Evolutionary conservation across 2,888 invertebrate genomes (phyloP).

Genomic region (Meganola albula): DNA sequence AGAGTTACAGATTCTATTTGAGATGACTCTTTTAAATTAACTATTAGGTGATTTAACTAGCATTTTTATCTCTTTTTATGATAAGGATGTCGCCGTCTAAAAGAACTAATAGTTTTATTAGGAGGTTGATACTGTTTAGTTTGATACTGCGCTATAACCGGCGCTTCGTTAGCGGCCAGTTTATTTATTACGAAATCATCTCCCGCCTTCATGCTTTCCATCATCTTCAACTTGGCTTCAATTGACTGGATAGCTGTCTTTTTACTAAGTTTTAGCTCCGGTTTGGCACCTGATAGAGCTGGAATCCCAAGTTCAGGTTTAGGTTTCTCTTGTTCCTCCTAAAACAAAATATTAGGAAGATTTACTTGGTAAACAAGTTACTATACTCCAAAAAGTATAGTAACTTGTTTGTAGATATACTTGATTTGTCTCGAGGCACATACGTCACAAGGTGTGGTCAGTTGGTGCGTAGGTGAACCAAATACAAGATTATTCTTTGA

Average conservation of each 20-base stretch:
- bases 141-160: conserved; percentile 84
- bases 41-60: conserved; percentile 12
- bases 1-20: no score
- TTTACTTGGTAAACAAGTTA: no score
- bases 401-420: no score
- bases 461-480: no score
- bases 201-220: conserved; percentile 82
- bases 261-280: conserved; percentile 82
- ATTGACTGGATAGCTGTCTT: conserved; percentile 91
- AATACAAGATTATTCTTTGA: no score
- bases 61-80: conserved; percentile 63
- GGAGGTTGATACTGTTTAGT: conserved; percentile 62
- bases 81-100: conserved; percentile 66
- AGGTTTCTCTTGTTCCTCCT: conserved; percentile 87
- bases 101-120: conserved; percentile 52
- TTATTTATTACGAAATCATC: conserved; percentile 87
- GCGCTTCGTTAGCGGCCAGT: conserved; percentile 80
- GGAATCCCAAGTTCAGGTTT: conserved; percentile 87
- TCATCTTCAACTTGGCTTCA: conserved; percentile 89
- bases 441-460: no score
- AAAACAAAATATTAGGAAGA: conserved; percentile 17
- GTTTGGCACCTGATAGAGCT: conserved; percentile 82
- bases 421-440: no score
- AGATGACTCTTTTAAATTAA: no score
- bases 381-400: no score